Evolutionary conservation across 2,113 vertebrate genomes (phyloP).

Genomic region (Ceratotherium simum): DNA sequence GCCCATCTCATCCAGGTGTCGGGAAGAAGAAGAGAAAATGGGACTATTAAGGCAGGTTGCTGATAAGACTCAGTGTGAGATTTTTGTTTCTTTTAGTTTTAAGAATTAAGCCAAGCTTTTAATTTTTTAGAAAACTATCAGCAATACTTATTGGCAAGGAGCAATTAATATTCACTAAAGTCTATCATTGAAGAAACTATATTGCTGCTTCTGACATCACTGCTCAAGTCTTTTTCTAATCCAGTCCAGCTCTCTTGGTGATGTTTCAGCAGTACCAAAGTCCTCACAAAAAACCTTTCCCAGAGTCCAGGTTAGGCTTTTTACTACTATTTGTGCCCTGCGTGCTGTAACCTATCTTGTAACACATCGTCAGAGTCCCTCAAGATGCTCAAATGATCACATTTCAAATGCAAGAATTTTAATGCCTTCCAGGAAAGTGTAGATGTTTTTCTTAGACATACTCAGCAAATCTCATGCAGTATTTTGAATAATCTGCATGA

Average conservation of each 20-base stretch:
- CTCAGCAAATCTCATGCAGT: conserved; percentile 66
- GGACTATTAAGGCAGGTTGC: not conserved
- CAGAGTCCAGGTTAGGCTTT: conserved; percentile 29
- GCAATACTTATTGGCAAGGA: not conserved
- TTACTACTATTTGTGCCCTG: conserved; percentile 57
- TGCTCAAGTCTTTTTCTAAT: conserved; percentile 14
- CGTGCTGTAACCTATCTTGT: conserved; percentile 70
- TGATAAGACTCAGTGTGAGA: not conserved
- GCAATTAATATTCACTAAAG: not conserved
- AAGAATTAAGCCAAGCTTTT: conserved; percentile 25
- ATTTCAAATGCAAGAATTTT: conserved; percentile 74
- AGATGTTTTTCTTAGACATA: conserved; percentile 80
- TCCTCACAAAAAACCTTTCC: conserved; percentile 34
- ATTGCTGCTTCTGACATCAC: not conserved
- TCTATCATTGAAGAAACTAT: not conserved
- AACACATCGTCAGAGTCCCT: conserved; percentile 76
- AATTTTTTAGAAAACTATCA: not conserved
- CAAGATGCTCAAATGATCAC: conserved; percentile 68
- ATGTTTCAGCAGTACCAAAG: not conserved
- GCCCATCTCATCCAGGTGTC: not conserved
- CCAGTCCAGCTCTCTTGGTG: not conserved
- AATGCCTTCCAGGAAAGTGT: conserved; percentile 80
- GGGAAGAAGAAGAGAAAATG: not conserved
- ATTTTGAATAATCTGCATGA: conserved; percentile 54
- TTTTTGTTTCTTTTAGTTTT: not conserved